phyloP scores from a whole-genome alignment of 2,797 vertebrate genomes.

The Molossus alvarezi region DNA sequence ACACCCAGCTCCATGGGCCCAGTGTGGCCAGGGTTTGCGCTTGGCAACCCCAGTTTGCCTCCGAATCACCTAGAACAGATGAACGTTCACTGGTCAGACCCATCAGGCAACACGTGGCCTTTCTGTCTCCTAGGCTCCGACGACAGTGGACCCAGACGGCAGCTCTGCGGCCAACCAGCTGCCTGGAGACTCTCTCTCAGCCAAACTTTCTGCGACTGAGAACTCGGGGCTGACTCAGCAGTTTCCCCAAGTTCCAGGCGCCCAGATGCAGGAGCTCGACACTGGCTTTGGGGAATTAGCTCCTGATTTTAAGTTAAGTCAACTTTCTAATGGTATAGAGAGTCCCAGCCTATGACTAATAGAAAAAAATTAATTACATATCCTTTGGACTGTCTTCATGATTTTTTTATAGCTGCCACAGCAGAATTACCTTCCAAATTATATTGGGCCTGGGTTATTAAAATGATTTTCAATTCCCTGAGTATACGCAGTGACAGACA shows the following conservation, averaged over 20 bases:
- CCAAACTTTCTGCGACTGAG: not conserved
- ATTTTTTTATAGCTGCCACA: conserved; percentile 37
- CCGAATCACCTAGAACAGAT: not conserved
- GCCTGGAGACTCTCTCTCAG: not conserved
- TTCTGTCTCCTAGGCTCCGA: not conserved
- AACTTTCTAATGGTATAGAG: conserved; percentile 54
- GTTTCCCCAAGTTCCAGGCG: not conserved
- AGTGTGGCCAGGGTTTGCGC: not conserved
- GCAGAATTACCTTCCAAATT: conserved; percentile 80
- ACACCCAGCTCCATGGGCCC: accelerated
- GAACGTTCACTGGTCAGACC: not conserved
- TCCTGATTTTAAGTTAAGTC: conserved; percentile 51
- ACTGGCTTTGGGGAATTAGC: not conserved
- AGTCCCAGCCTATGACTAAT: conserved; percentile 46
- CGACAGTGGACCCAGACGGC: not conserved
- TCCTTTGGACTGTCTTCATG: conserved; percentile 55
- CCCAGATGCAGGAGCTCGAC: not conserved
- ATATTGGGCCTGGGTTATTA: conserved; percentile 73
- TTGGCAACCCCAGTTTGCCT: accelerated
- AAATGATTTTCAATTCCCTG: conserved; percentile 74
- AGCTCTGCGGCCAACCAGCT: not conserved
- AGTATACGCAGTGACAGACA: conserved; percentile 6
- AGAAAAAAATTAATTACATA: conserved; percentile 66
- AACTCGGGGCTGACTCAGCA: not conserved
- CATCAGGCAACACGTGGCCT: not conserved